phyloP scores from a whole-genome alignment of 2,113 vertebrate genomes.

The Hemiscyllium ocellatum region DNA sequence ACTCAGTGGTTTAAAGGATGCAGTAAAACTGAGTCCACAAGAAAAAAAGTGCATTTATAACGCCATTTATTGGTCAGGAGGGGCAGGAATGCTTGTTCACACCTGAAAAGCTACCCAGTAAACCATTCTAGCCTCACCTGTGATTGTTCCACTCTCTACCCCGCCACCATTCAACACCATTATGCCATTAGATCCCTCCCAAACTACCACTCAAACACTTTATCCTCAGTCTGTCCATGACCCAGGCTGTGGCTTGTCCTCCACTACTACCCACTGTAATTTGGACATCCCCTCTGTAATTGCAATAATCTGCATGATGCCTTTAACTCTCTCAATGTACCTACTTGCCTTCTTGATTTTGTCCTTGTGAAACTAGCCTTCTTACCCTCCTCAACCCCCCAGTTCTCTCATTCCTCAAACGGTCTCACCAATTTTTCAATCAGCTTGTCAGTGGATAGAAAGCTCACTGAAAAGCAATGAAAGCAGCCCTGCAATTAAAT shows the following conservation, averaged over 20 bases:
- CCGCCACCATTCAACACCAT: background rate
- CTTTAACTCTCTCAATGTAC: background rate
- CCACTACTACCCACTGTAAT: no score
- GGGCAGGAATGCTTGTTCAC: background rate
- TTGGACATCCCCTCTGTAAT: no score
- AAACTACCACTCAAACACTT: background rate
- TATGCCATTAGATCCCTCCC: background rate
- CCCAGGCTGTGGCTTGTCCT: background rate
- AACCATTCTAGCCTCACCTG: background rate
- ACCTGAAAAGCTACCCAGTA: background rate
- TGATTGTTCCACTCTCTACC: background rate
- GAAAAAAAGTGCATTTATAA: background rate
- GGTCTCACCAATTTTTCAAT: background rate
- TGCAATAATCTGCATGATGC: background rate
- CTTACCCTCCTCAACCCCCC: no score
- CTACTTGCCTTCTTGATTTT: background rate
- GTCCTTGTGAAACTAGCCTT: background rate
- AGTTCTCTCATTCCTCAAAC: background rate
- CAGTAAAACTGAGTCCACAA: background rate
- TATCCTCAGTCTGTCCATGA: background rate
- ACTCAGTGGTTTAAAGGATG: background rate
- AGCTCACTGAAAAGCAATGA: background rate
- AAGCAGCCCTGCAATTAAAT: background rate
- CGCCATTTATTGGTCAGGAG: background rate
- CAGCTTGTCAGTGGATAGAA: background rate